These are phyloP conservation scores for Xylota sylvarum DNA, from an alignment of 2,888 invertebrate genomes.

Conservation along the genomic window DNA sequence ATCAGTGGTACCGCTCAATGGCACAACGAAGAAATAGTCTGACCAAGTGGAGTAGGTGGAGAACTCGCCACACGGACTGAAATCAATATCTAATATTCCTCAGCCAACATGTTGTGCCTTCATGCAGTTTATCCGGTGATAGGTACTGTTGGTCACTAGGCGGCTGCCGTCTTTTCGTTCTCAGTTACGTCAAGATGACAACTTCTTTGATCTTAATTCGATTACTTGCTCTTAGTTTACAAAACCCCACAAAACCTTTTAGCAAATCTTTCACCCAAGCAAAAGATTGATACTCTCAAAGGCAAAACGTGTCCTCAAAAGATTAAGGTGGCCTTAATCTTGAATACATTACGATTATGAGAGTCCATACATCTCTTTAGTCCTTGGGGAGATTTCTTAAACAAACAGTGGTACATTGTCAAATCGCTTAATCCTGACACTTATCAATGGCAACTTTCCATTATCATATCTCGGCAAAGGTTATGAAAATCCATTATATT, in stretches of 20 bases:
- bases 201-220: too few relatives aligned
- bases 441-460: not conserved
- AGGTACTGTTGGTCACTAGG: conserved; percentile 90
- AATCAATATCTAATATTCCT: conserved; percentile 93
- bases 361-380: not conserved
- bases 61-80: conserved; percentile 90
- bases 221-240: too few relatives aligned
- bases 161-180: conserved; percentile 89
- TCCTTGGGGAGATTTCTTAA: not conserved
- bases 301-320: too few relatives aligned
- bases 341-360: too few relatives aligned
- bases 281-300: too few relatives aligned
- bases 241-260: too few relatives aligned
- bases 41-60: conserved; percentile 95
- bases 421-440: not conserved
- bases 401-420: not conserved
- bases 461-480: not conserved
- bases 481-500: not conserved
- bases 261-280: too few relatives aligned
- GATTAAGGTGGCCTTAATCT: too few relatives aligned
- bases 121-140: conserved; percentile 88
- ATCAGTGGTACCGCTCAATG: conserved; percentile 87
- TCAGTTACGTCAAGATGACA: too few relatives aligned
- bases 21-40: conserved; percentile 86
- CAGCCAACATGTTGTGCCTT: conserved; percentile 92